These are phyloP conservation scores for Setophaga kirtlandii DNA, from an alignment of 2,113 vertebrate genomes.

Conservation along the genomic window DNA sequence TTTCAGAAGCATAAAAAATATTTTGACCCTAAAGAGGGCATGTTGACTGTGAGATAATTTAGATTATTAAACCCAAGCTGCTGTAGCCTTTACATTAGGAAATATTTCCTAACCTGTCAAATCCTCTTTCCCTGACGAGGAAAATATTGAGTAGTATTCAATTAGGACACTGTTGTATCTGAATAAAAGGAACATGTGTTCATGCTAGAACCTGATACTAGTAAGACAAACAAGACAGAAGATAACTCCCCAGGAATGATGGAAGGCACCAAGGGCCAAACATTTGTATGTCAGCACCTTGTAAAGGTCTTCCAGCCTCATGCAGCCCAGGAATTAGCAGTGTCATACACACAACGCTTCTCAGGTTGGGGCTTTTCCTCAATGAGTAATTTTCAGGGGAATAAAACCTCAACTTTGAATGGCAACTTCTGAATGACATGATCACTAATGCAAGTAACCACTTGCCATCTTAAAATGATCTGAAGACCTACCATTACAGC, in stretches of 20 bases:
- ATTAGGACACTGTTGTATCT: neutral
- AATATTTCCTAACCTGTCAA: neutral
- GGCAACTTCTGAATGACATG: neutral
- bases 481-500: neutral
- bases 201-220: neutral
- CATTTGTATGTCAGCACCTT: neutral
- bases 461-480: neutral
- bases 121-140: neutral
- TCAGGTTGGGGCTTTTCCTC: conserved; percentile 45
- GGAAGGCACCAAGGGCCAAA: neutral
- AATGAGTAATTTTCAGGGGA: conserved; percentile 7
- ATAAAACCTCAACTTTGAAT: neutral
- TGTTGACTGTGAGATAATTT: neutral
- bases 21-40: neutral
- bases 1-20: neutral
- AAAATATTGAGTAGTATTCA: neutral
- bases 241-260: neutral
- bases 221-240: neutral
- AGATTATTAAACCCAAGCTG: neutral
- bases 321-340: conserved; percentile 48
- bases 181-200: neutral
- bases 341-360: neutral
- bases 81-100: neutral
- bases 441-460: neutral
- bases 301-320: neutral